These are phyloP conservation scores for Nycticebus coucang DNA, from an alignment of 2,113 vertebrate species.

Conservation along the genomic window DNA sequence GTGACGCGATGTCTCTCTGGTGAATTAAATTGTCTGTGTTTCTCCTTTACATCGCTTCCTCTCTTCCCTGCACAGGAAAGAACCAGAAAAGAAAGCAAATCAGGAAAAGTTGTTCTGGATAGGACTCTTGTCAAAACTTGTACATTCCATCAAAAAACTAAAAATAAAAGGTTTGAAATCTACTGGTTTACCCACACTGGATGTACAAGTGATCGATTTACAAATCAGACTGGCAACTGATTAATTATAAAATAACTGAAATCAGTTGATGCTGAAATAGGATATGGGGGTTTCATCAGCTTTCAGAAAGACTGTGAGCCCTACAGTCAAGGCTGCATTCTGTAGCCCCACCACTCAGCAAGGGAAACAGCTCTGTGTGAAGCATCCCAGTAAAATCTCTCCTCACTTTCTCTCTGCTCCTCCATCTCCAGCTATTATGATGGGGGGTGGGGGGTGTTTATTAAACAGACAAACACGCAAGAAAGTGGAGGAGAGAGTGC, in stretches of 20 bases:
- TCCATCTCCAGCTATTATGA: not conserved
- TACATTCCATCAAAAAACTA: not conserved
- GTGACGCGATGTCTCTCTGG: not conserved
- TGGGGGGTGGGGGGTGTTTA: not conserved
- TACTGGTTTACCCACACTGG: not conserved
- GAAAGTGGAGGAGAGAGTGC: not conserved
- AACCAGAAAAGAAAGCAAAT: not conserved
- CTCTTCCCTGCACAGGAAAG: not conserved
- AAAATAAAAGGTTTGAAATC: constrained; percentile 6
- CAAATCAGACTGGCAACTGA: not conserved
- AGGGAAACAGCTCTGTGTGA: not conserved
- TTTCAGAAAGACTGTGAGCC: not conserved
- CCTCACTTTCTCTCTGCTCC: not conserved
- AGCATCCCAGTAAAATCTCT: not conserved
- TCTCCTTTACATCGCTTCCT: not conserved
- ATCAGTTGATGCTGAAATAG: not conserved
- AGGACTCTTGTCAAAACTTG: not conserved
- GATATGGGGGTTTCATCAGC: not conserved
- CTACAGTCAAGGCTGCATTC: not conserved
- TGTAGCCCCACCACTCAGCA: not conserved
- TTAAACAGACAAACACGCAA: constrained; percentile 6
- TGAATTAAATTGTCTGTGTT: not conserved
- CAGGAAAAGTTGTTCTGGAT: not conserved
- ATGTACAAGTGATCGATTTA: not conserved
- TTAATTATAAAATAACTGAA: not conserved